A percentile compares a stretch with the other conserved stretches of the same genome.
phyloP scores from a whole-genome alignment of 2,888 invertebrate genomes.

The Agapetus fuscipes region DNA sequence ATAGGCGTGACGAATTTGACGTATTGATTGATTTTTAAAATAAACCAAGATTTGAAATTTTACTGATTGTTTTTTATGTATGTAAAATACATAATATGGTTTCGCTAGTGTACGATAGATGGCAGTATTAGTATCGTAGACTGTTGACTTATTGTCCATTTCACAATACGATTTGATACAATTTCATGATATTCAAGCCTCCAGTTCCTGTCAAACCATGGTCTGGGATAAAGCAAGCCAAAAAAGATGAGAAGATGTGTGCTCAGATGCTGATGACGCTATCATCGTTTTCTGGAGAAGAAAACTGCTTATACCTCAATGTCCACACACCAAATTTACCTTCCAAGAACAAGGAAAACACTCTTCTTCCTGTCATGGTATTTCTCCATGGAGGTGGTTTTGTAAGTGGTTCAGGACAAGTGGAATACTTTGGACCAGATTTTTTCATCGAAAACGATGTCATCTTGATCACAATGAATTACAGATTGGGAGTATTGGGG shows the following conservation, averaged over 20 bases:
- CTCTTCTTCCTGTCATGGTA: constrained; percentile 34
- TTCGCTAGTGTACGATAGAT: no score
- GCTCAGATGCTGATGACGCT: constrained; percentile 25
- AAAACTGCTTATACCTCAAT: constrained; percentile 41
- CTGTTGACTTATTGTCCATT: no score
- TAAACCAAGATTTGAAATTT: no score
- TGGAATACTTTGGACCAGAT: constrained; percentile 36
- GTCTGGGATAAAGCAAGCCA: constrained; percentile 41
- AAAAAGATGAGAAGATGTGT: constrained; percentile 28
- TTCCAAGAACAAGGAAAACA: constrained; percentile 24
- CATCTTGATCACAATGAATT: constrained; percentile 41
- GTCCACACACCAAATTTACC: constrained; percentile 32
- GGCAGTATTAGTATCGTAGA: no score
- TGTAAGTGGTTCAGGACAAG: constrained; percentile 36
- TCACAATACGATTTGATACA: no score
- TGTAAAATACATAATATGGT: no score
- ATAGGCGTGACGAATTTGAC: no score
- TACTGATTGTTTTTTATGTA: no score
- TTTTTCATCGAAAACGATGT: constrained; percentile 36
- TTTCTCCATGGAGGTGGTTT: constrained; percentile 45
- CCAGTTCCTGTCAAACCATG: constrained; percentile 35
- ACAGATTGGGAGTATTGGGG: constrained; percentile 39
- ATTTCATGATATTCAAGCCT: constrained; percentile 25
- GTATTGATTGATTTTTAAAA: no score
- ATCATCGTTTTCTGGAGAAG: constrained; percentile 27